Evolutionary conservation across 2,113 vertebrate genomes (phyloP).

Genomic region (Brachyhypopomus occidentalis): DNA sequence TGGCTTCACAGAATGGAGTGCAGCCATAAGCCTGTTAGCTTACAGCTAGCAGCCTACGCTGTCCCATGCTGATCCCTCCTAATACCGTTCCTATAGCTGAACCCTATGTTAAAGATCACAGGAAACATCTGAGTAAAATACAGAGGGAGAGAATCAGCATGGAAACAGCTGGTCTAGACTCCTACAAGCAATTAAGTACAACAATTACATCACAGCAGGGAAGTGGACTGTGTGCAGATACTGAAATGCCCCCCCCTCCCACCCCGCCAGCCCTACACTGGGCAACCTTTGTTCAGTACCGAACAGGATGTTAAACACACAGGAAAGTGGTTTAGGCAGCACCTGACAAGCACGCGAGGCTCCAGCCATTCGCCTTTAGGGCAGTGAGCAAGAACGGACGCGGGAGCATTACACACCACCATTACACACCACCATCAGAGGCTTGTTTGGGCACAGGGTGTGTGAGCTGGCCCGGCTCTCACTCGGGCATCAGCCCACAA

Average conservation of each 20-base stretch:
- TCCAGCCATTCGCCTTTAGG: slow-evolving; percentile 21
- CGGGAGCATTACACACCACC: slow-evolving; percentile 9
- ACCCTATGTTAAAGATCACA: slow-evolving; percentile 28
- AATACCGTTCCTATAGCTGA: slow-evolving; percentile 50
- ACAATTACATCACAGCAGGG: slow-evolving; percentile 42
- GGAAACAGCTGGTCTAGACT: slow-evolving; percentile 43
- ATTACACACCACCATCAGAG: slow-evolving; percentile 22
- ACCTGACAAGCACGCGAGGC: slow-evolving; percentile 17
- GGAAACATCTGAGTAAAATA: slow-evolving; percentile 47
- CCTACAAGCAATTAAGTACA: slow-evolving; percentile 29
- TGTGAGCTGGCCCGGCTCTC: slow-evolving; percentile 2
- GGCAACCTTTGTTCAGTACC: slow-evolving; percentile 3
- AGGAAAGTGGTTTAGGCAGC: slow-evolving; percentile 35
- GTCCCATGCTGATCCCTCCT: slow-evolving; percentile 31
- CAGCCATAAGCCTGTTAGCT: slow-evolving; percentile 49
- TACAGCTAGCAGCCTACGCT: slow-evolving; percentile 7
- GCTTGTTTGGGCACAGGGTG: slow-evolving; percentile 29
- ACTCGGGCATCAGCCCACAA: slow-evolving; percentile 25
- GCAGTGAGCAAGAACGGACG: slow-evolving; percentile 20
- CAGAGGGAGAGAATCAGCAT: slow-evolving; percentile 25
- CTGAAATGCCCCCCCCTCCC: slow-evolving; percentile 2
- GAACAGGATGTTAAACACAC: slow-evolving; percentile 48
- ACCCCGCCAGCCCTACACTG: neutral
- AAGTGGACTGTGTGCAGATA: slow-evolving; percentile 38
- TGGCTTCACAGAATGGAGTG: slow-evolving; percentile 29